Evolutionary conservation across 2,113 vertebrate genomes (phyloP).

Genomic region (Hyaena hyaena): DNA sequence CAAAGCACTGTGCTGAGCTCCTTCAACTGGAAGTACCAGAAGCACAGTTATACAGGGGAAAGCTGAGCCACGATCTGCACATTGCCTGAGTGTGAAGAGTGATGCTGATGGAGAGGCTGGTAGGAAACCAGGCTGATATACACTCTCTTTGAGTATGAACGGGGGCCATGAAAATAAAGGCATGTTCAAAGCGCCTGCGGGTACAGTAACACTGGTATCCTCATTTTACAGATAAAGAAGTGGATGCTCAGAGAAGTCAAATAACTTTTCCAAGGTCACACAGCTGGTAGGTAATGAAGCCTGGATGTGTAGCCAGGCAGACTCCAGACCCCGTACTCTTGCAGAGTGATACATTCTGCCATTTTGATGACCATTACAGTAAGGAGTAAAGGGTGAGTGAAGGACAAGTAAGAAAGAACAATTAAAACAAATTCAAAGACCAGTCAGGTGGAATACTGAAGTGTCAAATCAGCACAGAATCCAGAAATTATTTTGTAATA

Average conservation of each 20-base stretch:
- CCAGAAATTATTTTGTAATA: background rate
- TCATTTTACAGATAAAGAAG: background rate
- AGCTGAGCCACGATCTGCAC: background rate
- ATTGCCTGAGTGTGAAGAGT: background rate
- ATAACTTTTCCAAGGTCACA: background rate
- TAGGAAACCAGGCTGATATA: background rate
- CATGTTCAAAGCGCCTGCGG: background rate
- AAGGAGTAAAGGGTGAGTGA: background rate
- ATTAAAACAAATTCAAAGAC: background rate
- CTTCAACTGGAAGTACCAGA: background rate
- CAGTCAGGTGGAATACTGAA: background rate
- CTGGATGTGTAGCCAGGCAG: background rate
- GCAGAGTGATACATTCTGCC: background rate
- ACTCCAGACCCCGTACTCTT: background rate
- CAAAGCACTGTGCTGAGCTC: background rate
- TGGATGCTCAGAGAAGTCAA: background rate
- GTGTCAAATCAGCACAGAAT: background rate
- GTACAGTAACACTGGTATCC: fast-evolving
- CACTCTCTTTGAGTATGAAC: background rate
- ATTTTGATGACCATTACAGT: fast-evolving
- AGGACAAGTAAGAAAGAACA: background rate
- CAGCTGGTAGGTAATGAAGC: background rate
- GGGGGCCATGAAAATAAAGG: background rate
- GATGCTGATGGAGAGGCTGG: background rate
- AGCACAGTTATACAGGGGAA: background rate